Base-by-base conservation (phyloP, 2,888 invertebrate species). In the Meteorus colon region DNA sequence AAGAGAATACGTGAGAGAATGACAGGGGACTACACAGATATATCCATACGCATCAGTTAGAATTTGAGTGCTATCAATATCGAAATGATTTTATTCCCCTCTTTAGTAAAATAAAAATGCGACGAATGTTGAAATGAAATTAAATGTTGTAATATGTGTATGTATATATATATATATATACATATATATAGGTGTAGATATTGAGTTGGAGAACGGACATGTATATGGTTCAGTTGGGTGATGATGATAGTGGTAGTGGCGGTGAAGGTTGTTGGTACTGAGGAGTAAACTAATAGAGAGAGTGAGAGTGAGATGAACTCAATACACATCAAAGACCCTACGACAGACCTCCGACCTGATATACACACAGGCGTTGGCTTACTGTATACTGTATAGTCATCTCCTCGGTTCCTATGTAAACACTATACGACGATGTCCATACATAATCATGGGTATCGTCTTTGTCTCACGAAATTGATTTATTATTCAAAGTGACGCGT, bases 401-500 rank as follows among this genome's bases (percentile, higher is more conserved):
- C 67, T 65, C 34, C 34, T 67, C 19, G 67, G 41, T 67, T 48
- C 69, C 69, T 69, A 70, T 34, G 55, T 70, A 34, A 51, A 69
- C n/a, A 55, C 34, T 73, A 73, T 65, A 72, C 62, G 63, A 84
- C 82, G 82, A 78, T 86, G 85, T 84, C 75, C 86, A 89, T 89
- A 86, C 89, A 89, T 89, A 89, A 89, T 89, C 88, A 88, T 87
- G 85, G 85, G 83, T 84, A 55, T 37, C 86, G 88, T 88, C 89
- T 89, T 88, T 89, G 89, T 88, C 86, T 86, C 86, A 84, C 86
- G 87, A 89, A 89, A 89, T 89, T 89, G 89, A 89, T 89, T 89
- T 89, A 89, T 89, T 89, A 89, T 89, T 89, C 89, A 89, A 89
- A 89, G 88, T 85, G 87, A 88, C 87, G 88, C 88, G 87, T 89